These are phyloP conservation scores for Neoitamus cyanurus DNA, from an alignment of 2,888 invertebrate genomes.

Conservation along the genomic window DNA sequence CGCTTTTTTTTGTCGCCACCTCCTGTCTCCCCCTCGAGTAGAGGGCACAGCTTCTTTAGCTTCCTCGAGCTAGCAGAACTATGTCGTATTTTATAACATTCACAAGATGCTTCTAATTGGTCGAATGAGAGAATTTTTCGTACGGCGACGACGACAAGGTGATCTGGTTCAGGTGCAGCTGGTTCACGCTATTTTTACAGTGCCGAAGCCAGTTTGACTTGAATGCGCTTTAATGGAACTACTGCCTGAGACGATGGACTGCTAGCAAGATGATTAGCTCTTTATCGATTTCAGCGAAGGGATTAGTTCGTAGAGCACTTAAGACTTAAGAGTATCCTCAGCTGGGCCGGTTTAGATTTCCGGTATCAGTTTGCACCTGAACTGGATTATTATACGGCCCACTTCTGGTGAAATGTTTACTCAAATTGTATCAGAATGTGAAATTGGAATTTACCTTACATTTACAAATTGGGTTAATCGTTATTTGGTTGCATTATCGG, in stretches of 20 bases:
- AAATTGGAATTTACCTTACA: too few species aligned
- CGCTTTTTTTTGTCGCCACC: background rate
- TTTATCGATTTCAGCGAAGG: background rate
- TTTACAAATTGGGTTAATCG: too few species aligned
- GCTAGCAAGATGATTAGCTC: constrained; percentile 8
- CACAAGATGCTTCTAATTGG: constrained; percentile 29
- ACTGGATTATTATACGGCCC: background rate
- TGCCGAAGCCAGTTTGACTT: background rate
- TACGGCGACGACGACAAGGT: background rate
- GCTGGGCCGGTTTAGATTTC: background rate
- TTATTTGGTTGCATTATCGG: too few species aligned
- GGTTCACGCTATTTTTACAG: background rate
- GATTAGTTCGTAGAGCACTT: background rate
- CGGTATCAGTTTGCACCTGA: background rate
- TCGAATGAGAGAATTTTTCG: constrained; percentile 1
- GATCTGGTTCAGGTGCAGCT: background rate
- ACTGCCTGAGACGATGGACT: constrained; percentile 1
- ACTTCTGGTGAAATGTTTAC: background rate
- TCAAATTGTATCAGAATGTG: too few species aligned
- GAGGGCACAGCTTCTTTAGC: background rate
- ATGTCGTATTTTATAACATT: constrained; percentile 33
- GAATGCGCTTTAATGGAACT: background rate
- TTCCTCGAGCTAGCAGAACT: background rate
- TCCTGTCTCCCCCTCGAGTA: background rate
- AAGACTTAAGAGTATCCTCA: background rate